Conservation (phyloP, 2,113 vertebrate species). For the Boleophthalmus pectinirostris region DNA sequence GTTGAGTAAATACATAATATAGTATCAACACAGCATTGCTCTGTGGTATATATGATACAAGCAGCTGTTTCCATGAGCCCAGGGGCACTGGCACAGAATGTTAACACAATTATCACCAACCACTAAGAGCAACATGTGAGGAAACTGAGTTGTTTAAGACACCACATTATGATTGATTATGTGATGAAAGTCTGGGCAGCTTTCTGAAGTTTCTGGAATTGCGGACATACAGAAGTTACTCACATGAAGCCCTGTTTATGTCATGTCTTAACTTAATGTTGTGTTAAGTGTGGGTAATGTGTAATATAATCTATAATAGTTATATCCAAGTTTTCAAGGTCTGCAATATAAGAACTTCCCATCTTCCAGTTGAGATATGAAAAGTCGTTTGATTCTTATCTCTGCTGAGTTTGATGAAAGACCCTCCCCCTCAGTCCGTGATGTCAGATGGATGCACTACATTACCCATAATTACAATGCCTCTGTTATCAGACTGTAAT, state of each 20-base stretch:
- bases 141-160: slow-evolving; percentile 23
- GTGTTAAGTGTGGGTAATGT: neutral
- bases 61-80: slow-evolving; percentile 51
- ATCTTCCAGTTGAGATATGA: slow-evolving; percentile 17
- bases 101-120: slow-evolving; percentile 45
- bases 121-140: slow-evolving; percentile 26
- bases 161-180: slow-evolving; percentile 31
- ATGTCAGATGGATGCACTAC: slow-evolving; percentile 45
- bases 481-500: slow-evolving; percentile 51
- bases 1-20: slow-evolving; percentile 53
- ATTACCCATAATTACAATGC: slow-evolving; percentile 62
- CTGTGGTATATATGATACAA: slow-evolving; percentile 42
- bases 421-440: slow-evolving; percentile 23
- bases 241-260: neutral
- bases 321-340: slow-evolving; percentile 1
- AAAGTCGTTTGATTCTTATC: slow-evolving; percentile 38
- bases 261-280: neutral
- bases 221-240: neutral
- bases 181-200: slow-evolving; percentile 12
- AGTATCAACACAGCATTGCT: slow-evolving; percentile 54
- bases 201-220: neutral
- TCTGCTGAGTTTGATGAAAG: slow-evolving; percentile 43
- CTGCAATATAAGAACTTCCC: neutral
- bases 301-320: neutral
- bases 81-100: slow-evolving; percentile 17